Evolutionary conservation across 92 coral and sea anemone genomes (phyloP), one percentile per base, ranked within the genome.

Genomic region (Heliopora coerulea): DNA sequence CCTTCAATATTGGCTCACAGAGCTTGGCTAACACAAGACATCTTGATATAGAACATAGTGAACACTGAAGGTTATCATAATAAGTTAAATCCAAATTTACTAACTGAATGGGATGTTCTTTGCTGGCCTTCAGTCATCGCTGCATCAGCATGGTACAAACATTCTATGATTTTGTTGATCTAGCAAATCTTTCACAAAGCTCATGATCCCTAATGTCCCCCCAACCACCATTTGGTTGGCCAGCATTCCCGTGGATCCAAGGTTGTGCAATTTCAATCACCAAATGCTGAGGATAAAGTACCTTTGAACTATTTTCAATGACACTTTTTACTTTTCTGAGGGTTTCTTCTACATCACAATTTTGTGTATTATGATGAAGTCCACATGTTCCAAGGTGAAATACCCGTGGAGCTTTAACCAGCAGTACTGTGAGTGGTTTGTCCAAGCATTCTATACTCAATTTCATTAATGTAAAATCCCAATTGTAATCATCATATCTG

Each of bases 361-460:
- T 56, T 35, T 62, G 61, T 68, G 79, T 86, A 50, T 90, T 90
- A 84, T 95, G 99, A 73, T 95, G 99, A 56, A 95, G 72, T 17
- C 99, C 99, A 79, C 99, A 93, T 80, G 88, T 96, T 19, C 98
- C 98, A 35, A 90, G 84, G 62, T 93, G 98, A 65, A 90, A 93
- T 32, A 93, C 89, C 57, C 98, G 78, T 8, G 98, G 89, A 5
- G 88, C 85, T 32, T 81, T 81, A 79, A 90, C 72, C 6, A 93
- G 89, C 19, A 93, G 85, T 0, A 90, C 91, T 56, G 66, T 87
- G 33, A 91, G 65, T 1, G 77, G 88, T 50, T 77, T 73, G 1
- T 75, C 20, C 32, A 66, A 70, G 56, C 98, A 93, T 24, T 69
- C 62, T 14, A 66, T 39, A 59, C 98, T 93, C 26, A 93, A 83